Percentiles rank a stretch among this genome's conserved stretches.
These are phyloP conservation scores for Anthonomus grandis DNA, from an alignment of 1,140 invertebrate species.

Conservation along the genomic window DNA sequence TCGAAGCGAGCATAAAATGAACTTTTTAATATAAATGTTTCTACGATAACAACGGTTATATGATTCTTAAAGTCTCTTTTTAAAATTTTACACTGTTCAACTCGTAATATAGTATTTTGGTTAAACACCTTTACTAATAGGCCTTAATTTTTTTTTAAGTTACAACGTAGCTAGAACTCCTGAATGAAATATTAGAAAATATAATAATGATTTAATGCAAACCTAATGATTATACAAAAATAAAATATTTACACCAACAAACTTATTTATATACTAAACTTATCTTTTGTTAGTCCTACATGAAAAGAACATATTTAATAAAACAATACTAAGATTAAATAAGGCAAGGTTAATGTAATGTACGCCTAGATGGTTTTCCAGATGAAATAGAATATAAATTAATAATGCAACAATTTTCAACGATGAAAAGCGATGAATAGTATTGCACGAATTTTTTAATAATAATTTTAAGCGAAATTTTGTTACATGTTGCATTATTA, in stretches of 20 bases:
- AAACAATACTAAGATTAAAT: constrained; percentile 6
- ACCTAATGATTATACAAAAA: constrained; percentile 27
- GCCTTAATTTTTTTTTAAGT: constrained; percentile 19
- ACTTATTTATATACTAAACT: constrained; percentile 23
- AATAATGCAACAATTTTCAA: constrained; percentile 20
- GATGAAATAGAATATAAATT: constrained; percentile 9
- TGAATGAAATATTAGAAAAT: constrained; percentile 12
- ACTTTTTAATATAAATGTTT: too few species aligned
- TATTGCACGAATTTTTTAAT: neutral
- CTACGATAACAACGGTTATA: too few species aligned
- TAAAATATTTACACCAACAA: constrained; percentile 30
- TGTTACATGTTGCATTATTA: constrained; percentile 22
- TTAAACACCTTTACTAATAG: constrained; percentile 20
- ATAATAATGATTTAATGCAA: constrained; percentile 9
- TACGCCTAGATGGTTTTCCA: constrained; percentile 14
- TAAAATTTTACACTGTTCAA: constrained; percentile 21
- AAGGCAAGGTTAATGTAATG: constrained; percentile 16
- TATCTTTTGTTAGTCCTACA: constrained; percentile 6
- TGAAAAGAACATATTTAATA: too few species aligned
- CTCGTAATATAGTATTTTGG: constrained; percentile 4
- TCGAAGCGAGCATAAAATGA: too few species aligned
- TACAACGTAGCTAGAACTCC: constrained; percentile 17
- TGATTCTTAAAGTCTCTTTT: too few species aligned
- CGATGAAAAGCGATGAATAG: neutral
- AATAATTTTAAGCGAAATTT: constrained; percentile 1